phyloP scores from a whole-genome alignment of 37 sponge, comb jelly and placozoan species.

The Haliclona indistincta region DNA sequence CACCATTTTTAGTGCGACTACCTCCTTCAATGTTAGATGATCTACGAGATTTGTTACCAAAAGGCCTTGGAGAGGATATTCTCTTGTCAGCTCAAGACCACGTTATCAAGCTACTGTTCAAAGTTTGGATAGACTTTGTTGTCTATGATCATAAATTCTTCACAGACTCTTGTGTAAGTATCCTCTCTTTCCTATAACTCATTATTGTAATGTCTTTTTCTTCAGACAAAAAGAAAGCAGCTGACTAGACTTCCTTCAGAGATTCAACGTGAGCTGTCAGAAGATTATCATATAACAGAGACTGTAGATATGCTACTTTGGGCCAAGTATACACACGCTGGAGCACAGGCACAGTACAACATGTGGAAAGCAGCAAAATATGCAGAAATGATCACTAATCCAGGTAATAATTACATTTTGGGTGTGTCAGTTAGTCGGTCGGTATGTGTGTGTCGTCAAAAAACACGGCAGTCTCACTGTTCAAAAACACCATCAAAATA shows the following conservation, averaged over 20 bases:
- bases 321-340: neutral
- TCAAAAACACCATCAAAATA: too few species aligned
- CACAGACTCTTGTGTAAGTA: conserved; percentile 11
- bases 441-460: too few species aligned
- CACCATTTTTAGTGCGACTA: conserved; percentile 23
- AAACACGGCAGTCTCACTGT: too few species aligned
- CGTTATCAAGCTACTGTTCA: conserved; percentile 38
- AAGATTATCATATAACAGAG: neutral
- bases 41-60: conserved; percentile 36
- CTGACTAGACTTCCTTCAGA: neutral
- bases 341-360: neutral
- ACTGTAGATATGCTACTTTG: neutral
- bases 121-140: conserved; percentile 50
- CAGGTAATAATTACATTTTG: conserved; percentile 41
- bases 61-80: conserved; percentile 61
- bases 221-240: neutral
- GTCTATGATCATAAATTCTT: conserved; percentile 20
- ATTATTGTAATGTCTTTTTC: neutral
- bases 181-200: neutral
- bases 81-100: conserved; percentile 49
- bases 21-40: conserved; percentile 14
- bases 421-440: too few species aligned
- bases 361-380: conserved; percentile 54
- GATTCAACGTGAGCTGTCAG: neutral
- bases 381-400: conserved; percentile 39